Conservation (phyloP, 2,797 vertebrate species). For the Scomberomorus guttatus region DNA sequence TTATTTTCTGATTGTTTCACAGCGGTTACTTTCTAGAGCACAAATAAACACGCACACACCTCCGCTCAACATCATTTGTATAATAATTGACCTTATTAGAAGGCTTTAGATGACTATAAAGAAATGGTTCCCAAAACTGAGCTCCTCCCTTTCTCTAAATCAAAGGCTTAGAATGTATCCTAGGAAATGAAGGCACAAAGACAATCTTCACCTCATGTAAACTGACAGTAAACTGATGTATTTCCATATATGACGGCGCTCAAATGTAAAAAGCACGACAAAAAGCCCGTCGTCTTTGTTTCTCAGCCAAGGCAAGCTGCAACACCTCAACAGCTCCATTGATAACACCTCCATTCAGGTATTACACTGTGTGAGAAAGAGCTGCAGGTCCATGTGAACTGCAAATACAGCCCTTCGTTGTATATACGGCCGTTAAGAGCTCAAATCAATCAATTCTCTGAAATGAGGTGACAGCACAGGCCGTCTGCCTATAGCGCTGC, state of each 20-base stretch:
- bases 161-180: background rate
- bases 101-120: background rate
- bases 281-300: conserved; percentile 27
- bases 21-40: too few species aligned
- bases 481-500: conserved; percentile 54
- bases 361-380: conserved; percentile 43
- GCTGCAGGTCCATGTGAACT: conserved; percentile 68
- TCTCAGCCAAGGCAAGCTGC: conserved; percentile 28
- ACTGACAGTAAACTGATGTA: background rate
- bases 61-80: too few species aligned
- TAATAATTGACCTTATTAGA: too few species aligned
- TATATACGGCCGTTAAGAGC: conserved; percentile 61
- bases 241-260: background rate
- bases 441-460: conserved; percentile 73
- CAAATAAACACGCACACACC: too few species aligned
- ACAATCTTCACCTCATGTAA: background rate
- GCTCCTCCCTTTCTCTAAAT: background rate
- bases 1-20: too few species aligned
- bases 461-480: conserved; percentile 54
- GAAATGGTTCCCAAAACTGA: too few species aligned
- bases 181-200: background rate
- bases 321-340: conserved; percentile 42
- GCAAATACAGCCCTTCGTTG: conserved; percentile 64
- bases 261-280: conserved; percentile 7
- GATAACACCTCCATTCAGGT: conserved; percentile 61